Evolutionary conservation across 2,113 vertebrate species (phyloP), one percentile per base, ranked within the genome.

Genomic region (Calonectris borealis): DNA sequence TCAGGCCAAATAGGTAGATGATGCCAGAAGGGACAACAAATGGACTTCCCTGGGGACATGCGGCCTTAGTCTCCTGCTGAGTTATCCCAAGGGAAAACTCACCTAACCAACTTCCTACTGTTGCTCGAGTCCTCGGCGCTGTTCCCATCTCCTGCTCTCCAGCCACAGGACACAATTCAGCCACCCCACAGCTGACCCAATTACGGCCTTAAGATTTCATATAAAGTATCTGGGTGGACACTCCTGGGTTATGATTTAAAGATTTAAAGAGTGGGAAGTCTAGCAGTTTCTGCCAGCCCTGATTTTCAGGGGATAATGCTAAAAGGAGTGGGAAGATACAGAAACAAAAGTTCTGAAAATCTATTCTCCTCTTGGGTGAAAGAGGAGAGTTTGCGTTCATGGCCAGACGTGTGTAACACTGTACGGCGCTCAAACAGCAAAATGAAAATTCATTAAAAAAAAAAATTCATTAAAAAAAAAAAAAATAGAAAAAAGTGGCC

Each of bases 141-240:
- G 55, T 2, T 79, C 55, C 65, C 26, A 10, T 18, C 65, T 58
- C 61, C n/a, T 24, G 27, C 77, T n/a, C 57, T 34, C n/a, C n/a
- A 11, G 36, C 27, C 42, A 40, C 0, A 0, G 77, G 69, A 42
- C 46, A 66, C 34, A 57, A 8, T 4, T 21, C n/a, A 6, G 66
- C 29, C 38, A 40, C 7, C 29, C 14, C 81, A 34, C 16, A 34
- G 25, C 0, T 10, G 15, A 76, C 38, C 16, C 16, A 38, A 3
- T 6, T 44, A 40, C 1, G 6, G 19, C 24, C 51, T 83, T 44
- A 20, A 40, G 7, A 58, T 15, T 38, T 71, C 19, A 32, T 2
- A 8, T 1, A 1, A 82, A 66, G 15, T 9, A 55, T 15, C 38
- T 27, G 22, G 4, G 44, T 16, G 20, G 26, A 81, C 10, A 5